Conservation (phyloP, 1,140 invertebrate species). For the Ooceraea biroi region DNA sequence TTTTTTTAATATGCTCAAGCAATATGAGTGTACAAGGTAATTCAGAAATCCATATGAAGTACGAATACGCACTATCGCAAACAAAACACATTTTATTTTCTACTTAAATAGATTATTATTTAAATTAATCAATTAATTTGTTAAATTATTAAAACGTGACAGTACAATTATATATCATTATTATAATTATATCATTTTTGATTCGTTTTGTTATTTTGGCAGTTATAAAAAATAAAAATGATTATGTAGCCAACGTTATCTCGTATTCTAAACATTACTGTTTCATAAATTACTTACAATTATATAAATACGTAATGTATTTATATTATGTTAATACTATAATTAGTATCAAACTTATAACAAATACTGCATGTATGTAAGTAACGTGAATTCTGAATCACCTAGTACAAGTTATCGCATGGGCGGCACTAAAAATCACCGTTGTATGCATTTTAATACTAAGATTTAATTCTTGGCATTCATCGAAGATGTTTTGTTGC, state of each 20-base stretch:
- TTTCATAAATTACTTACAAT: too few relatives aligned
- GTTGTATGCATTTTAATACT: not conserved
- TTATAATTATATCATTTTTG: too few relatives aligned
- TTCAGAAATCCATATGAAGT: slow-evolving; percentile 27
- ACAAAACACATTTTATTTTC: too few relatives aligned
- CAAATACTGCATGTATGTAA: not conserved
- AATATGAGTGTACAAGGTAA: slow-evolving; percentile 19
- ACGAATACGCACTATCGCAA: too few relatives aligned
- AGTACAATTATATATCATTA: too few relatives aligned
- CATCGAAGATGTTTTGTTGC: slow-evolving; percentile 65
- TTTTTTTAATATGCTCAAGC: not conserved
- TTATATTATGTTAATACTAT: slow-evolving; percentile 19
- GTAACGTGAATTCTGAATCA: slow-evolving; percentile 45
- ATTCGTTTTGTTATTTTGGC: too few relatives aligned
- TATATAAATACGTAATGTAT: slow-evolving; percentile 18
- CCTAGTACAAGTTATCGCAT: not conserved
- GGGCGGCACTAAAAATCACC: not conserved
- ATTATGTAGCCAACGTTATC: not conserved
- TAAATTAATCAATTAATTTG: too few relatives aligned
- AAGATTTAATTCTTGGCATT: slow-evolving; percentile 52
- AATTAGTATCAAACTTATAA: not conserved
- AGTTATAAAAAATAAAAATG: too few relatives aligned
- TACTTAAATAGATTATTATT: too few relatives aligned
- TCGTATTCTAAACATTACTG: too few relatives aligned
- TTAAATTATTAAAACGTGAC: too few relatives aligned